phyloP scores from a whole-genome alignment of 2,888 invertebrate species.

The Dolichopus griseipennis region DNA sequence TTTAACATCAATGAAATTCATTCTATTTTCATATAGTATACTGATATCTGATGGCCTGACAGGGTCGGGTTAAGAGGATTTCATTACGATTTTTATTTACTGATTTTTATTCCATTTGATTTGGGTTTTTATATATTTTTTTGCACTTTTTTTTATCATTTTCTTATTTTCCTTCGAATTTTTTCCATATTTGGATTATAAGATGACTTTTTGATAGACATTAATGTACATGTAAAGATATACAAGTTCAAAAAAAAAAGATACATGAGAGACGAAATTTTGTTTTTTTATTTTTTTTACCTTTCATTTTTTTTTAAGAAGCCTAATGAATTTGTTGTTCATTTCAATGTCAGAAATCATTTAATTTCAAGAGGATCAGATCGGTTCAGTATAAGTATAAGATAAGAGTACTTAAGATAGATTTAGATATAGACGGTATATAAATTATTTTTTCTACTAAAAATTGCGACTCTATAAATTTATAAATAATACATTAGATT shows the following conservation, averaged over 20 bases:
- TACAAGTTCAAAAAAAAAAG: neutral
- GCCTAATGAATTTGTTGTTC: neutral
- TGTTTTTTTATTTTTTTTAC: no score
- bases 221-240: neutral
- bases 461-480: neutral
- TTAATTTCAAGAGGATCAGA: neutral
- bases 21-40: no score
- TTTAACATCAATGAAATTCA: no score
- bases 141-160: neutral
- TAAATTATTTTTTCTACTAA: no score
- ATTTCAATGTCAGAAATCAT: constrained; percentile 4
- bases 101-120: neutral
- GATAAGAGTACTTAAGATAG: neutral
- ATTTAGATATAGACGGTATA: neutral
- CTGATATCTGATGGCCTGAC: constrained; percentile 2
- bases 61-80: constrained; percentile 6
- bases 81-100: neutral
- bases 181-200: neutral
- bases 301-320: neutral
- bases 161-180: neutral
- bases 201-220: constrained; percentile 6
- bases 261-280: no score
- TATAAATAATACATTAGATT: no score
- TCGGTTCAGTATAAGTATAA: neutral
- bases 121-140: neutral